Percentiles rank a stretch among this genome's conserved stretches.
Conservation (phyloP, 2,888 invertebrate genomes). For the Ochropacha duplaris region DNA sequence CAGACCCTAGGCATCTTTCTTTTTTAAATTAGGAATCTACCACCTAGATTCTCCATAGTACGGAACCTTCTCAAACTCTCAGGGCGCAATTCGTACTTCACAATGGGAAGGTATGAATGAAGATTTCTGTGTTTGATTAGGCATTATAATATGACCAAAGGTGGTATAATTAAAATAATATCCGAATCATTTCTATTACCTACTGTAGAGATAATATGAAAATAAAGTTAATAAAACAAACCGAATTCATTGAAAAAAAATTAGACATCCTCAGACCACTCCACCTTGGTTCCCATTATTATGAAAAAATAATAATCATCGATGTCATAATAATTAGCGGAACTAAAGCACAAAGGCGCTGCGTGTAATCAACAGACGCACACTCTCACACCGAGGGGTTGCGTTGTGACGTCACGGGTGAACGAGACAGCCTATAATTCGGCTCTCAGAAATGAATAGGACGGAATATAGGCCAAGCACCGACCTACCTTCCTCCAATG, state of each 20-base stretch:
- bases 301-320: conserved; percentile 8
- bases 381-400: conserved; percentile 49
- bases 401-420: conserved; percentile 74
- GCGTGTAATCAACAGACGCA: conserved; percentile 56
- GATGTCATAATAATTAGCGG: conserved; percentile 48
- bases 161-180: too few species aligned
- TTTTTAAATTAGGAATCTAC: too few species aligned
- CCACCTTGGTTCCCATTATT: not conserved
- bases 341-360: conserved; percentile 37
- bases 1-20: too few species aligned
- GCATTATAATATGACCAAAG: too few species aligned
- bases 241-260: not conserved
- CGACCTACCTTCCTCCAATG: conserved; percentile 72
- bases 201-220: not conserved
- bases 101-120: too few species aligned
- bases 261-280: not conserved
- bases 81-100: too few species aligned
- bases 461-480: conserved; percentile 79
- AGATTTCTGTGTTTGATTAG: too few species aligned
- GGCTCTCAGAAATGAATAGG: conserved; percentile 41
- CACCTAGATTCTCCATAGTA: too few species aligned
- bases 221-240: not conserved
- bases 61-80: too few species aligned
- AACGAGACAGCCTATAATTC: conserved; percentile 44
- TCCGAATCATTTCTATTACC: too few species aligned